Evolutionary conservation across 2,113 vertebrate genomes (phyloP).

Genomic region (Galeopterus variegatus): DNA sequence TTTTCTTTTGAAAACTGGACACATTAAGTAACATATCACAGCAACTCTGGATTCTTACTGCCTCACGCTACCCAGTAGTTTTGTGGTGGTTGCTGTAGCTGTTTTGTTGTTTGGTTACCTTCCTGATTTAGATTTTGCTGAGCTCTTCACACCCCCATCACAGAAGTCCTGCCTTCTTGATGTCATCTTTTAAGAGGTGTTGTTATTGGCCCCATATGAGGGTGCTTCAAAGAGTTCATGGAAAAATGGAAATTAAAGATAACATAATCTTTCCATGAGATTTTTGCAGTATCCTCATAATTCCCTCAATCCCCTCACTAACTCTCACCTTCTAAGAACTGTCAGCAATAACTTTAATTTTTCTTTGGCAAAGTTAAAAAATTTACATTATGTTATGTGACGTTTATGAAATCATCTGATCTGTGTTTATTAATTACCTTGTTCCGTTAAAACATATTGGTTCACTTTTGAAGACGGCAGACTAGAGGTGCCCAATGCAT

Average conservation of each 20-base stretch:
- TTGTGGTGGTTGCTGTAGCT: neutral
- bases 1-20: neutral
- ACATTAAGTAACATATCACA: neutral
- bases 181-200: neutral
- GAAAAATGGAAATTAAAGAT: too few species aligned
- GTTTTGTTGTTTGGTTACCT: neutral
- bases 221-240: too few species aligned
- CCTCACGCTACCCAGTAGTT: neutral
- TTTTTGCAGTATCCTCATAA: too few species aligned
- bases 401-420: neutral
- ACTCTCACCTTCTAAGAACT: neutral
- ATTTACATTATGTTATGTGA: neutral
- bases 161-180: neutral
- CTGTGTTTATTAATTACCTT: slow-evolving; percentile 27
- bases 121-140: neutral
- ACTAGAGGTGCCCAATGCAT: too few species aligned
- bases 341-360: neutral
- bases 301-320: neutral
- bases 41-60: neutral
- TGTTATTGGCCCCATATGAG: neutral
- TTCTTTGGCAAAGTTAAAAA: slow-evolving; percentile 38
- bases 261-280: too few species aligned
- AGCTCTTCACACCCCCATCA: neutral
- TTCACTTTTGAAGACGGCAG: too few species aligned
- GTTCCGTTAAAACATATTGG: neutral